Conservation (phyloP, 2,113 vertebrate genomes). For the Triplophysa dalaica region DNA sequence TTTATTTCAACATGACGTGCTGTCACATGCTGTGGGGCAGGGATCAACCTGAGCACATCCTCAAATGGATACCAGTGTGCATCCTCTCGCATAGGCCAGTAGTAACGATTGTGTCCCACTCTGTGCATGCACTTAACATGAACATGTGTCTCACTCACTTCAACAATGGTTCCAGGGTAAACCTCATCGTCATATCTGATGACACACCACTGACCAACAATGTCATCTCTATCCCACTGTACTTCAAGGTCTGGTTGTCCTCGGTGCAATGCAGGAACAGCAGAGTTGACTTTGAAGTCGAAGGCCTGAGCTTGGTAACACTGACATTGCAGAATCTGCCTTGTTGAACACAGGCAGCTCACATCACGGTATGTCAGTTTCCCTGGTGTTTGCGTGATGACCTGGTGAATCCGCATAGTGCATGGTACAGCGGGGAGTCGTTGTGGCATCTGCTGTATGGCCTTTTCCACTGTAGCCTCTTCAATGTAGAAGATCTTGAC, state of each 20-base stretch:
- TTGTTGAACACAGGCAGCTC: not conserved
- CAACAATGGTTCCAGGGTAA: too few species aligned
- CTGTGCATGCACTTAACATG: too few species aligned
- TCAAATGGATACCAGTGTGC: too few species aligned
- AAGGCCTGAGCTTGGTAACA: not conserved
- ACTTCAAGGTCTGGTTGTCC: not conserved
- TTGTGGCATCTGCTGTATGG: constrained; percentile 9
- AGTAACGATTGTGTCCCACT: too few species aligned
- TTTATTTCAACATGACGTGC: too few species aligned
- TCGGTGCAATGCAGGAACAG: not conserved
- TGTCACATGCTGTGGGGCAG: too few species aligned
- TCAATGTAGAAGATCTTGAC: not conserved
- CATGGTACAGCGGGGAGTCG: constrained; percentile 6
- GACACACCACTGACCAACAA: constrained; percentile 43
- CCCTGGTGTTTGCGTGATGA: constrained; percentile 1
- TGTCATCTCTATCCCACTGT: constrained; percentile 10
- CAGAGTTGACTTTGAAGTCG: not conserved
- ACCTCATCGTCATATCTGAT: not conserved
- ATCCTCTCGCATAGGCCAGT: too few species aligned
- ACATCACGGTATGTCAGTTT: constrained; percentile 17
- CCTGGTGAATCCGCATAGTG: constrained; percentile 9
- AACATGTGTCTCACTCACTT: too few species aligned
- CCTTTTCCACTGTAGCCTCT: not conserved
- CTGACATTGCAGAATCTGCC: not conserved
- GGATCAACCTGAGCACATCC: too few species aligned